Evolutionary conservation across 1,140 invertebrate species (phyloP).

Genomic region (Tetramorium simillimum): DNA sequence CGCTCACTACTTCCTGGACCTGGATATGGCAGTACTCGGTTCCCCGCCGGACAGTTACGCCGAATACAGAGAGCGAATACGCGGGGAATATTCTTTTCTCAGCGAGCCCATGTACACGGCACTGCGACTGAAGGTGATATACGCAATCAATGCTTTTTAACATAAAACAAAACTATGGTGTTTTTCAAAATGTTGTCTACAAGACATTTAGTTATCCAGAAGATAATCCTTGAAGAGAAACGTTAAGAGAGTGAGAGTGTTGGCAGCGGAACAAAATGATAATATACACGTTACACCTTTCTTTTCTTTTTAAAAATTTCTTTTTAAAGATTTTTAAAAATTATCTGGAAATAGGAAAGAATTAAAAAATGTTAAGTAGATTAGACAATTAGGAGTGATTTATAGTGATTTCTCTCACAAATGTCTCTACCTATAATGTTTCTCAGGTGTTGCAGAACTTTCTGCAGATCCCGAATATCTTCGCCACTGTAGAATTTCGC

Average conservation of each 20-base stretch:
- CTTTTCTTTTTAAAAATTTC: too few relatives aligned
- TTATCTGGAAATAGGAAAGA: background rate
- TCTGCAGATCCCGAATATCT: constrained; percentile 89
- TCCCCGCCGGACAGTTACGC: constrained; percentile 84
- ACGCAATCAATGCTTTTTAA: too few relatives aligned
- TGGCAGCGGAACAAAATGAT: too few relatives aligned
- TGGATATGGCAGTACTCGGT: constrained; percentile 88
- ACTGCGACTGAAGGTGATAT: constrained; percentile 86
- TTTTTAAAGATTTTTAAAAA: background rate
- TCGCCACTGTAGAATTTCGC: constrained; percentile 88
- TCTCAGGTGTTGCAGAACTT: constrained; percentile 87
- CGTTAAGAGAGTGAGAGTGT: too few relatives aligned
- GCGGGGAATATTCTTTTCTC: constrained; percentile 87
- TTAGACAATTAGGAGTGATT: too few relatives aligned
- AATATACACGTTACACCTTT: background rate
- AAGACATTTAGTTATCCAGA: background rate
- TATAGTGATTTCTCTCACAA: too few relatives aligned
- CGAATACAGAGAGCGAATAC: constrained; percentile 85
- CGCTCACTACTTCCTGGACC: constrained; percentile 88
- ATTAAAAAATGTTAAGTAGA: background rate
- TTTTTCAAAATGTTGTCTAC: background rate
- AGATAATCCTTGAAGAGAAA: too few relatives aligned
- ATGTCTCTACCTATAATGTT: background rate
- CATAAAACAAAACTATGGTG: background rate
- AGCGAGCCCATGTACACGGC: constrained; percentile 86